Base-by-base conservation (phyloP, 1,140 invertebrate species). In the Euura saliciscinereae region DNA sequence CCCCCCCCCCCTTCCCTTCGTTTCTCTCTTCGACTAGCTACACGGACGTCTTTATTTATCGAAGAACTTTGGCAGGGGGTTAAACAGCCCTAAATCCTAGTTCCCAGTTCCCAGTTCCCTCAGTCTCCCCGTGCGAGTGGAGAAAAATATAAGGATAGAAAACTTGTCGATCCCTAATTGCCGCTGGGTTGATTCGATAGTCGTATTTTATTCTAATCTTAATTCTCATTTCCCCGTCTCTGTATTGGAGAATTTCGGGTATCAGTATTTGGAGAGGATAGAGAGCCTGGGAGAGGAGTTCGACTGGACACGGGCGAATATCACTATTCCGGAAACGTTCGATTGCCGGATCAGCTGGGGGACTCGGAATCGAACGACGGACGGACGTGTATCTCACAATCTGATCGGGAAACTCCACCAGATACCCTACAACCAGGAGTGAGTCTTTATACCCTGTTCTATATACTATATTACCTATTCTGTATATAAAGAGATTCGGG, bases 31-130 rank as follows among this genome's bases (percentile, higher is more conserved):
- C 59, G 65, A 70, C 71, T 28, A 46, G 70, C 70, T 73, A 65
- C 51, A 59, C 8, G 3, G 51, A 59, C 8, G 8, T 59, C 51
- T 59, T 85, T 85, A 85, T 85, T 85, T 85, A 85, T 86, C 78
- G 83, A 78, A 79, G 77, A 86, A 86, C 82, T 86, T 86, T 82
- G 28, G 28, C 77, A 4, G 76, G 78, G 81, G 81, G 83, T 85
- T 85, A 85, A 86, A 84, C 79, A 83, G 83, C 80, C 82, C 79
- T 86, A 85, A 86, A 85, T 86, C 71, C 75, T 78, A 73, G 76
- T 74, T 28, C 28, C 28, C 28, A 8, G 8, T 59, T 86, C 71
- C 75, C 78, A 73, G 76, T 74, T 28, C 28, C 28, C 28, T 28
- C 28, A 1, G 28, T 28, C 28, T 28, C 28, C 28, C 28, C 28